phyloP scores from a whole-genome alignment of 2,888 invertebrate species.

The Myopa tessellatipennis region DNA sequence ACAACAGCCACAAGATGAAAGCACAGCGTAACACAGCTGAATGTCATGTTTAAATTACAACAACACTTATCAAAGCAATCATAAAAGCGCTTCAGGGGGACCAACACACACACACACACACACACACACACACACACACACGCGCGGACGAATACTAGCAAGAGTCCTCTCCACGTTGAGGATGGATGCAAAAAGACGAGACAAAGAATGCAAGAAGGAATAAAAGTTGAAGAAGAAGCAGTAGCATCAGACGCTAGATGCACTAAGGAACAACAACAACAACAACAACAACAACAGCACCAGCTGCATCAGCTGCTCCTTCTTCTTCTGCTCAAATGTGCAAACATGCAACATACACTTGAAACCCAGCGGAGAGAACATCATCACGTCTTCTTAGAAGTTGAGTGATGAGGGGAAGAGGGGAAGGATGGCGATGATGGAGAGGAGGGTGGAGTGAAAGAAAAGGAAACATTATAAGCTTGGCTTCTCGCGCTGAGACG shows the following conservation, averaged over 20 bases:
- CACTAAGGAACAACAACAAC: conserved; percentile 11
- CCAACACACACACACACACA: background rate
- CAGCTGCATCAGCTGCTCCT: background rate
- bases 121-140: too few relatives aligned
- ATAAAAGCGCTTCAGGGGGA: conserved; percentile 24
- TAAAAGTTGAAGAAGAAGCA: background rate
- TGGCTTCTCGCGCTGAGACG: background rate
- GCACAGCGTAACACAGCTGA: conserved; percentile 6
- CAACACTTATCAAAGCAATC: conserved; percentile 28
- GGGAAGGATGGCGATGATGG: background rate
- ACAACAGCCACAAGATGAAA: background rate
- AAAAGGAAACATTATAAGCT: background rate
- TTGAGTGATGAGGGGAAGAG: background rate
- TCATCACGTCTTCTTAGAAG: background rate
- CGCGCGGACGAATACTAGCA: background rate
- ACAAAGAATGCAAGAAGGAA: background rate
- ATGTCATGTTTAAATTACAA: conserved; percentile 36
- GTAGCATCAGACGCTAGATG: conserved; percentile 10
- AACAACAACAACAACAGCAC: background rate
- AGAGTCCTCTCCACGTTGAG: background rate
- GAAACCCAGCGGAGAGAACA: background rate
- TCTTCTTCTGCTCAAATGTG: conserved; percentile 8
- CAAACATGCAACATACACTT: conserved; percentile 25
- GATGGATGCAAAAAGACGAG: background rate
- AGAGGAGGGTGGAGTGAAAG: background rate